These are phyloP conservation scores for Paradisaea rubra DNA, from an alignment of 2,113 vertebrate species.

Conservation along the genomic window DNA sequence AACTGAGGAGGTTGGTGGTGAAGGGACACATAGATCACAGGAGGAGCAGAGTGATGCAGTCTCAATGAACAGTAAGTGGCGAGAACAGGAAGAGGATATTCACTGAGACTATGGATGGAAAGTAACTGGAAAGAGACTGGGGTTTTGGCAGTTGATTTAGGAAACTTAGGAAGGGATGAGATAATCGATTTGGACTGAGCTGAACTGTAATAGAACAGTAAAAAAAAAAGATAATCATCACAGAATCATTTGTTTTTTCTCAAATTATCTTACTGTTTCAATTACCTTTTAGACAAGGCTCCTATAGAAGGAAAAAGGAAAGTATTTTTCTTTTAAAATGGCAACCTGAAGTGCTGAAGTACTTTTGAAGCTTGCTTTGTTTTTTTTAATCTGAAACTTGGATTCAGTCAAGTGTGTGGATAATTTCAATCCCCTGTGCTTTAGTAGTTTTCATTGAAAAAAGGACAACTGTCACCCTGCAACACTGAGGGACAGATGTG, in stretches of 20 bases:
- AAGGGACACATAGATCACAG: not conserved
- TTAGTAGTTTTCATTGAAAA: not conserved
- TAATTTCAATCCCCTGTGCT: not conserved
- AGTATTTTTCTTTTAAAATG: not conserved
- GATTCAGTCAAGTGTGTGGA: not conserved
- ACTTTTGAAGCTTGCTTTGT: not conserved
- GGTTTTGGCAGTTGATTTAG: not conserved
- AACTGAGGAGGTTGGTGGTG: not conserved
- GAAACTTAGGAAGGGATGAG: not conserved
- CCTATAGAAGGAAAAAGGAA: not conserved
- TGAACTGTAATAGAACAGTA: not conserved
- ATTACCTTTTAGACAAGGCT: not conserved
- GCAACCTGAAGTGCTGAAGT: not conserved
- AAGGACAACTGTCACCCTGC: not conserved
- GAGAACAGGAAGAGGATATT: not conserved
- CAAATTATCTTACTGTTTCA: not conserved
- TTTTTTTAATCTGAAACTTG: not conserved
- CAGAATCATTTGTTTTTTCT: not conserved
- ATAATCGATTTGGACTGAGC: not conserved
- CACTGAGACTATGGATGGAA: not conserved
- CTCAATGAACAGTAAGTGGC: not conserved
- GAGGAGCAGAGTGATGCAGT: not conserved
- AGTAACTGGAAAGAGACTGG: not conserved
- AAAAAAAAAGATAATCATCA: not conserved
- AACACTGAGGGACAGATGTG: not conserved